Base-by-base conservation (phyloP, 2,797 vertebrate genomes). In the Chelmon rostratus region DNA sequence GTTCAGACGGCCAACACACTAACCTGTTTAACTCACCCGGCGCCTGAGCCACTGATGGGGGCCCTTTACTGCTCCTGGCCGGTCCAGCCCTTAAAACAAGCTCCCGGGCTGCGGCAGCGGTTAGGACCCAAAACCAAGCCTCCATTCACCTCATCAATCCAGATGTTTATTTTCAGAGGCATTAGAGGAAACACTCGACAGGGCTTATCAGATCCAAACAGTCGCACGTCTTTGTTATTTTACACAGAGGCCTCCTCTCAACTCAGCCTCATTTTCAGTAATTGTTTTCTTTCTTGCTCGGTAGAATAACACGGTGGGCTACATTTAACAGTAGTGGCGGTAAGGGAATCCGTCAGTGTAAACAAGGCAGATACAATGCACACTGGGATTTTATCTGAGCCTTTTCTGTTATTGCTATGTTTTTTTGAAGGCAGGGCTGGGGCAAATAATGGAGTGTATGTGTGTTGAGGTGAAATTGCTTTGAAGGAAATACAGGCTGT, bases 101-200 rank as follows among this genome's bases (percentile, higher is more conserved):
- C 93, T 91, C 84, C 73, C 31, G 49, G 72, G 87, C 85, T 81
- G 84, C 75, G 52, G 85, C 90, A 76, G 92, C 68, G 87, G 93
- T 94, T 79, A 81, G 76, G 65, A 83, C 79, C 88, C 75, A 92
- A 49, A 92, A 94, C 93, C 94, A 93, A 93, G 94, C 88, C 78
- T 91, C 91, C 86, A 94, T 95, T 95, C 95, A 95, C 89, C 90
- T 92, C 89, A 81, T 89, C 80, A 85, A 79, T 73, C 76, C 79
- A 38, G 91, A 89, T 92, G 94, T 95, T 95, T 95, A 94, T 95
- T 96, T 95, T 95, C 90, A 92, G 90, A 94, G 90, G 93, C 92
- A 93, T 94, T 94, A 92, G 91, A 94, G 93, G 92, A 94, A 94
- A 94, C 88, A 91, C 93, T 94, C 88, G 67, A 91, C 85, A 76